phyloP scores from a whole-genome alignment of 2,797 vertebrate genomes.

The Sebastes aleutianus region DNA sequence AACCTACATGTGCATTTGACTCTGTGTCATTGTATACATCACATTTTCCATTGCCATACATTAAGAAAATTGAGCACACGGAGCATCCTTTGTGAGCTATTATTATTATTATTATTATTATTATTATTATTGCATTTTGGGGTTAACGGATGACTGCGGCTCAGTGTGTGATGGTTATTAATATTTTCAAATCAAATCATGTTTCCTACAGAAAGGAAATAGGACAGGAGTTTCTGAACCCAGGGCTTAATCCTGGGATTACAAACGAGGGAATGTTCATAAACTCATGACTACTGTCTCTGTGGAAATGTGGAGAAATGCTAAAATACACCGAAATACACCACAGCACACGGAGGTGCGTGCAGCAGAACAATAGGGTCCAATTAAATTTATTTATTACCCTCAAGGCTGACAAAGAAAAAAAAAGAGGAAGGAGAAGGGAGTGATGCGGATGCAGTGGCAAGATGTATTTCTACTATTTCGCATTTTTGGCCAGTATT shows the following conservation, averaged over 20 bases:
- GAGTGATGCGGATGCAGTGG: not conserved
- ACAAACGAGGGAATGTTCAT: conserved; percentile 56
- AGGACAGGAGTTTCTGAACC: conserved; percentile 63
- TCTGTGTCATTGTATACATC: not conserved
- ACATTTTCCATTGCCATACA: conserved; percentile 14
- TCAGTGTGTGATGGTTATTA: conserved; percentile 62
- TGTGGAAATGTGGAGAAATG: conserved; percentile 35
- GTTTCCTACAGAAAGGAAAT: conserved; percentile 63
- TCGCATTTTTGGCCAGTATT: not conserved
- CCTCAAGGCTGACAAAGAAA: not conserved
- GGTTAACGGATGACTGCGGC: conserved; percentile 38
- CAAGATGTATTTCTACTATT: not conserved
- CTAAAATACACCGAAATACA: conserved; percentile 29
- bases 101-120: conserved; percentile 42
- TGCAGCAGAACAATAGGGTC: not conserved
- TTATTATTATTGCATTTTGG: conserved; percentile 42
- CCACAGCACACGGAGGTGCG: not conserved
- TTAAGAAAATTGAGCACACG: conserved; percentile 36
- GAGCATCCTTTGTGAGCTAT: conserved; percentile 34
- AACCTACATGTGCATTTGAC: not conserved
- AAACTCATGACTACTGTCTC: conserved; percentile 42
- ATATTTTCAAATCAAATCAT: conserved; percentile 76
- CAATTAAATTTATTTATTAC: not conserved
- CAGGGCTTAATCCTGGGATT: conserved; percentile 75
- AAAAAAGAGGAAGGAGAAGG: not conserved